These are phyloP conservation scores for Hestina assimilis DNA, from an alignment of 1,140 invertebrate species.

Conservation along the genomic window DNA sequence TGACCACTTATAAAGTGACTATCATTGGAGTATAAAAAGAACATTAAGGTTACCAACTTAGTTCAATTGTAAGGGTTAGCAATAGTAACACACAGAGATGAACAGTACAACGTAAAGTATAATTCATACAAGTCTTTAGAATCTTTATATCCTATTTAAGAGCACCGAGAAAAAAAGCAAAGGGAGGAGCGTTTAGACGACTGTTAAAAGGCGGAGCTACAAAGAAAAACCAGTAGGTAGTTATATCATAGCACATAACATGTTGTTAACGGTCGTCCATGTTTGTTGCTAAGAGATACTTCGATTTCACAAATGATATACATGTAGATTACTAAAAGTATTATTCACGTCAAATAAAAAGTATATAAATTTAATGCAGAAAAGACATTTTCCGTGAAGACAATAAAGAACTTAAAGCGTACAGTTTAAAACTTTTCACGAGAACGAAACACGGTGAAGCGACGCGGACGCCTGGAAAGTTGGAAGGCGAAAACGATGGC, in stretches of 20 bases:
- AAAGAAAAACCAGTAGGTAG: slow-evolving; percentile 64
- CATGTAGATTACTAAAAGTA: background rate
- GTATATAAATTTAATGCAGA: slow-evolving; percentile 59
- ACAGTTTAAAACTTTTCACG: slow-evolving; percentile 67
- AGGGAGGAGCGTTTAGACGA: slow-evolving; percentile 67
- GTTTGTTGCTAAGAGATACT: slow-evolving; percentile 51
- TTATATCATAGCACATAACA: slow-evolving; percentile 31
- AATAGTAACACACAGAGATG: slow-evolving; percentile 17
- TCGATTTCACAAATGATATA: background rate
- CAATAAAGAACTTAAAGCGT: slow-evolving; percentile 70
- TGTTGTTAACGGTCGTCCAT: slow-evolving; percentile 51
- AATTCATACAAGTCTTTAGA: slow-evolving; percentile 49
- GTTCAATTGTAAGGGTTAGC: background rate
- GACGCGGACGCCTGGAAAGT: slow-evolving; percentile 60
- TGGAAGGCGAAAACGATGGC: slow-evolving; percentile 51
- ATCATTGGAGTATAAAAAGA: no score
- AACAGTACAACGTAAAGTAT: slow-evolving; percentile 49
- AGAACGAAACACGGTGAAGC: slow-evolving; percentile 55
- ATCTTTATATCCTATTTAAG: slow-evolving; percentile 53
- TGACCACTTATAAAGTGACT: no score
- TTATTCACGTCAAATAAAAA: background rate
- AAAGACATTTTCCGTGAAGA: slow-evolving; percentile 55
- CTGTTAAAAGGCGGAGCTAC: slow-evolving; percentile 62
- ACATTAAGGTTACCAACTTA: no score
- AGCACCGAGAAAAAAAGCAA: slow-evolving; percentile 55